Evolutionary conservation across 2,113 vertebrate genomes (phyloP), one percentile per base, ranked within the genome.

Genomic region (Rhea americana): DNA sequence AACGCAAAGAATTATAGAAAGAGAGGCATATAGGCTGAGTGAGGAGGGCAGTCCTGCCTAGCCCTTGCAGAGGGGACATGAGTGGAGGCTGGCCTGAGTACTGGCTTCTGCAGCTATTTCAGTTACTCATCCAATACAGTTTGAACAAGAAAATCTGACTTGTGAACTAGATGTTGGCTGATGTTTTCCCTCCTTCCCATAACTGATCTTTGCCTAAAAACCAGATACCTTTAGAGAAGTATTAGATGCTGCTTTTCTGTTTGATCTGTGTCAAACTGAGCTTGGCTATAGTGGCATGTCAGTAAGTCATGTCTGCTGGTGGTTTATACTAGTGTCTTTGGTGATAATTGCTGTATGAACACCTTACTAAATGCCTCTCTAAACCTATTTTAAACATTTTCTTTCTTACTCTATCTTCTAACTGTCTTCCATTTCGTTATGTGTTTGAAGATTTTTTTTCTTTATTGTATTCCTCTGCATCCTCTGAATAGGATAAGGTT

Each of bases 71-170:
- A 20, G 48, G 26, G 43, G 25, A 13, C 39, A 48, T 30, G 18
- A 53, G 58, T 4, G 5, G 81, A 67, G 24, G 20, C 1, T 53
- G 50, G 17, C 41, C 43, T 0, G 0, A 43, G 2, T 24, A 72
- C 16, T 12, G 65, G 32, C 5, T 65, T 85, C 59, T 66, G 32
- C 39, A n/a, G 48, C 48, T 25, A 13, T 73, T 92, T 85, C 47
- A 77, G 55, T 62, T 77, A 21, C 22, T 55, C 1, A 1, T 17
- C 10, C 19, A 14, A 6, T 45, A 15, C 66, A 24, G 66, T 16
- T 22, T 21, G 32, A 48, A 68, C 8, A 12, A 47, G 26, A 62
- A 83, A 66, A 77, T 47, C 11, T 53, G 47, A 45, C 30, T 17
- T 6, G 13, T 65, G 53, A 51, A 30, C 7, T 41, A 15, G 18